phyloP scores from a whole-genome alignment of 2,888 invertebrate genomes.

The Synanthedon tipuliformis region DNA sequence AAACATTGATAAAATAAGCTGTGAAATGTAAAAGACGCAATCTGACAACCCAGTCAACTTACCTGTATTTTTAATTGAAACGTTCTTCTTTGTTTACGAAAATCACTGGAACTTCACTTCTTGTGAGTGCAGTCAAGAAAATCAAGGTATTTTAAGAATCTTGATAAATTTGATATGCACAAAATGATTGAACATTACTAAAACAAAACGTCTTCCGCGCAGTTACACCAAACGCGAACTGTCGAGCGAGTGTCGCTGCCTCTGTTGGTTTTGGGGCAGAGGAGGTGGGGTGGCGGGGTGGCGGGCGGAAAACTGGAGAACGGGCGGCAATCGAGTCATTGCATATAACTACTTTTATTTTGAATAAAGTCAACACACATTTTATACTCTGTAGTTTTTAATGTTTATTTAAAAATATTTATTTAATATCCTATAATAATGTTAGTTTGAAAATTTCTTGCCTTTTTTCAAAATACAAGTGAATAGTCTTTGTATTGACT shows the following conservation, averaged over 20 bases:
- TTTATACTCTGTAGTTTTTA: too few relatives aligned
- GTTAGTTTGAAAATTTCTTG: too few relatives aligned
- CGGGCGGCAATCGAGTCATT: slow-evolving; percentile 44
- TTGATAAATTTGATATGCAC: slow-evolving; percentile 62
- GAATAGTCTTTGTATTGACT: too few relatives aligned
- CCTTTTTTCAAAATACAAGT: too few relatives aligned
- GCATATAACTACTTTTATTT: slow-evolving; percentile 8
- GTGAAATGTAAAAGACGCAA: slow-evolving; percentile 59
- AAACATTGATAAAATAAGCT: slow-evolving; percentile 37
- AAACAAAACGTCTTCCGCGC: slow-evolving; percentile 60
- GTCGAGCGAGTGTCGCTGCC: slow-evolving; percentile 38
- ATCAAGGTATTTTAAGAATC: slow-evolving; percentile 66
- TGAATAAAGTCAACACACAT: too few relatives aligned
- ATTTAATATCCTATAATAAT: too few relatives aligned
- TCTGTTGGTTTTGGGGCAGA: slow-evolving; percentile 31
- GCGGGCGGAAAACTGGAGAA: slow-evolving; percentile 62
- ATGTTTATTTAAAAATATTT: too few relatives aligned
- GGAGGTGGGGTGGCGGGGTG: slow-evolving; percentile 15
- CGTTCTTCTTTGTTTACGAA: slow-evolving; percentile 43
- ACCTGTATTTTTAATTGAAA: slow-evolving; percentile 62
- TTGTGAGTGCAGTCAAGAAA: slow-evolving; percentile 37
- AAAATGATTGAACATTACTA: slow-evolving; percentile 66
- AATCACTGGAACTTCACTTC: slow-evolving; percentile 57
- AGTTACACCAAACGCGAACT: slow-evolving; percentile 72
- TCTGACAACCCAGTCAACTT: slow-evolving; percentile 58